Conservation (phyloP, 2,113 vertebrate species). For the Vulpes lagopus region DNA sequence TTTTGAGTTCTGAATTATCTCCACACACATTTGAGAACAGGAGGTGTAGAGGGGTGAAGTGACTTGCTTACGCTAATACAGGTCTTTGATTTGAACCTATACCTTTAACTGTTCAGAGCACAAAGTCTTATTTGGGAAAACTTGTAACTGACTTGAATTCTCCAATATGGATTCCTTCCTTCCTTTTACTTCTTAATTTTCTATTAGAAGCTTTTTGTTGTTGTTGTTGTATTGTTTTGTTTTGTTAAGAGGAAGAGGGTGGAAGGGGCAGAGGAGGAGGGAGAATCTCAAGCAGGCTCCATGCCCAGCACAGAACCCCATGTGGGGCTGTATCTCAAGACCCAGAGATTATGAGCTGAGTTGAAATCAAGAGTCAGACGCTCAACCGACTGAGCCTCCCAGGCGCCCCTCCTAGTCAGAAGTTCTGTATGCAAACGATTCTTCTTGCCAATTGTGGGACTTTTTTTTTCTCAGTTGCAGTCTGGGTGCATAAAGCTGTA, state of each 20-base stretch:
- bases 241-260: neutral
- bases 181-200: constrained; percentile 51
- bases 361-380: neutral
- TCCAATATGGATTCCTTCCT: neutral
- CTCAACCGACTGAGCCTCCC: neutral
- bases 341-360: neutral
- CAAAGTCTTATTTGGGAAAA: neutral
- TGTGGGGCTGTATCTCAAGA: neutral
- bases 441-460: constrained; percentile 2
- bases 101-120: neutral
- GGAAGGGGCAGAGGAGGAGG: neutral
- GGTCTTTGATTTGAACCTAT: neutral
- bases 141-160: neutral
- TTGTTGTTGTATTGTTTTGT: neutral
- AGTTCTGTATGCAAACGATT: constrained; percentile 4
- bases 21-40: neutral
- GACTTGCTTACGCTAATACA: neutral
- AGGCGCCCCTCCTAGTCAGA: neutral
- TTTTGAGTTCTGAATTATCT: neutral
- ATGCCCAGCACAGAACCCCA: neutral
- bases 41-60: neutral
- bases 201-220: neutral
- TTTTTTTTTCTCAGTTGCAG: neutral
- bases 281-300: neutral
- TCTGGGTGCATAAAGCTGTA: neutral